Evolutionary conservation across 2,113 vertebrate species (phyloP), one percentile per base, ranked within the genome.

Genomic region (Albula goreensis): DNA sequence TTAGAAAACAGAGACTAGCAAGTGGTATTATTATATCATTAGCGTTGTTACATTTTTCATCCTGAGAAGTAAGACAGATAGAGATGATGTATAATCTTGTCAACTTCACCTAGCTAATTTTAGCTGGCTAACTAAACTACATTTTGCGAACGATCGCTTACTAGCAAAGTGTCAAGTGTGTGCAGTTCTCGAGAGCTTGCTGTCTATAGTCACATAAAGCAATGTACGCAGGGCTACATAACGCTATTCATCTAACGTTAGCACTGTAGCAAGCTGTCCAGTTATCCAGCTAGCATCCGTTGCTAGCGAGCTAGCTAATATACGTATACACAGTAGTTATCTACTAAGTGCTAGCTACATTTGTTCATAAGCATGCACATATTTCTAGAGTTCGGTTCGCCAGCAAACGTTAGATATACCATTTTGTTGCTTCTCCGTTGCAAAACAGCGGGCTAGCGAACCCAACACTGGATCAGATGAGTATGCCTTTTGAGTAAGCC

Each of bases 131-230:
- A 22, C 63, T 56, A 56, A 56, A 56, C 5, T 70, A n/a, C 63
- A 70, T 70, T 70, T 17, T 15, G 17, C 57, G 57, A 60, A 56
- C 57, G 57, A 3, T 60, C 12, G 57, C 57, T 60, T 0, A 22
- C 17, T 6, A 60, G 63, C 22, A 17, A 50, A 66, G 53, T 85
- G 84, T 85, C 84, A 85, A 49, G 77, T 63, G 78, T 22, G 52
- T 41, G 17, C 6, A 70, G 19, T 70, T 6, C 63, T 70, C 22
- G 17, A 13, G 17, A n/a, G 6, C 52, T 15, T 60, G 77, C 53
- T 19, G 4, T 4, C 60, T n/a, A 56, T 50, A 60, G n/a, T 80
- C 56, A 50, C 12, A 80, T 50, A 57, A 41, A 52, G 78, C 74
- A 57, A 78, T 57, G 31, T 48, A 78, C 57, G 8, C 53, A 56